Percentiles rank a stretch among this genome's conserved stretches.
Evolutionary conservation across 2,113 vertebrate genomes (phyloP).

Genomic region (Barbus barbus): DNA sequence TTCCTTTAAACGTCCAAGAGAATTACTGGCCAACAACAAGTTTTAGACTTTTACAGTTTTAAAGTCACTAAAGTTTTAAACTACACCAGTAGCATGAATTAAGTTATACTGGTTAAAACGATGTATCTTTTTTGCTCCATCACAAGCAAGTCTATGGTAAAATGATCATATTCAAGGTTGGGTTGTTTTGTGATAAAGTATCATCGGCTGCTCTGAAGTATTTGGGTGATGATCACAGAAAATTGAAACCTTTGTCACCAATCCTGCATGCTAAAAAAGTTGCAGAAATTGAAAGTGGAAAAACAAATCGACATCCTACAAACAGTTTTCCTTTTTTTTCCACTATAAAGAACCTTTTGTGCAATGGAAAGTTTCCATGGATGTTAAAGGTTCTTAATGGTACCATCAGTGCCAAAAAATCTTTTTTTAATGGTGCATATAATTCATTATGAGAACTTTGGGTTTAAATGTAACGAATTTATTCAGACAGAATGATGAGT

Average conservation of each 20-base stretch:
- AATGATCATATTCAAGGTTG: neutral
- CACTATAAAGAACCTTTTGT: too few species aligned
- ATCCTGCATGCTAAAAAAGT: neutral
- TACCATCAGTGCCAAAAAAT: too few species aligned
- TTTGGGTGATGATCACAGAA: neutral
- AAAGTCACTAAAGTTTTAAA: too few species aligned
- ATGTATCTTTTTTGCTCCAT: neutral
- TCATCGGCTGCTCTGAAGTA: neutral
- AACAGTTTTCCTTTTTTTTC: too few species aligned
- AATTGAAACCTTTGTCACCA: neutral
- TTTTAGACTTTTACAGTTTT: neutral
- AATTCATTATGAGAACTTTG: too few species aligned
- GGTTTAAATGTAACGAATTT: neutral
- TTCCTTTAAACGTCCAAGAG: neutral
- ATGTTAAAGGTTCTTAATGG: too few species aligned
- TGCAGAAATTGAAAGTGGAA: neutral
- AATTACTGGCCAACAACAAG: neutral
- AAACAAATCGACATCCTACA: too few species aligned
- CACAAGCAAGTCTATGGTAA: neutral
- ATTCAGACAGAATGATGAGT: neutral
- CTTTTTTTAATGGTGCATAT: too few species aligned
- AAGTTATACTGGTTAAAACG: neutral
- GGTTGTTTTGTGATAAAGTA: neutral
- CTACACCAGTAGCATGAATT: neutral
- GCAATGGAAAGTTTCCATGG: too few species aligned